Evolutionary conservation across 2,113 vertebrate species (phyloP), one percentile per base, ranked within the genome.

Genomic region (Oceanodroma tethys): DNA sequence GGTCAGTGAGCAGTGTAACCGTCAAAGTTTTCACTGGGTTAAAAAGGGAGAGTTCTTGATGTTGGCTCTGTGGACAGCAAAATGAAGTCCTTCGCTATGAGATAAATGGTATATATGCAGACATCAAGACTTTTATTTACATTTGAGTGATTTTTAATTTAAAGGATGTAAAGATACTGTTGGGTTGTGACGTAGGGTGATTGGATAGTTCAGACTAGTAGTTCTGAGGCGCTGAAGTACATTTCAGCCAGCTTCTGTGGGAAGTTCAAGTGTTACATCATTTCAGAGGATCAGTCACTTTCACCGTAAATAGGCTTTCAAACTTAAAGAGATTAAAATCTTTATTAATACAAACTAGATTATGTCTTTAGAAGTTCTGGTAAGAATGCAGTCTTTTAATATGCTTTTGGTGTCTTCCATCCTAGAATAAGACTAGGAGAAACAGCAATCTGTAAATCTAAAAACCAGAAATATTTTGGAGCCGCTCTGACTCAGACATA

Each of bases 91-190:
- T 84, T 90, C 6, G 6, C 17, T n/a, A 4, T 26, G 40, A 75
- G 75, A 34, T 26, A 30, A 65, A 56, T 36, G 7, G 10, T 21
- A 7, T 9, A 25, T 7, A 5, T 67, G 11, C 10, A 90, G 45
- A 20, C 17, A 21, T 38, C 4, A 17, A 82, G 55, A 22, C 4
- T 78, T n/a, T 23, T 15, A 9, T 19, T 81, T 55, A 34, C 26
- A 8, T 45, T 62, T 11, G 32, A 63, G 36, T 73, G 13, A 16
- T 76, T 78, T 94, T 89, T 67, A 18, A 6, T n/a, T 74, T 38
- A 6, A 66, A 55, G 52, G 30, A 58, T 11, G 18, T 30, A 12
- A 47, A 52, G 23, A 3, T 50, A 10, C 32, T 1, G 0, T 3
- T 42, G 50, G 11, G 36, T 53, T 86, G 36, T 23, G 34, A 17